Percentiles rank a stretch among this genome's conserved stretches.
These are phyloP conservation scores for Trichopria drosophilae DNA, from an alignment of 2,888 invertebrate species.

Conservation along the genomic window DNA sequence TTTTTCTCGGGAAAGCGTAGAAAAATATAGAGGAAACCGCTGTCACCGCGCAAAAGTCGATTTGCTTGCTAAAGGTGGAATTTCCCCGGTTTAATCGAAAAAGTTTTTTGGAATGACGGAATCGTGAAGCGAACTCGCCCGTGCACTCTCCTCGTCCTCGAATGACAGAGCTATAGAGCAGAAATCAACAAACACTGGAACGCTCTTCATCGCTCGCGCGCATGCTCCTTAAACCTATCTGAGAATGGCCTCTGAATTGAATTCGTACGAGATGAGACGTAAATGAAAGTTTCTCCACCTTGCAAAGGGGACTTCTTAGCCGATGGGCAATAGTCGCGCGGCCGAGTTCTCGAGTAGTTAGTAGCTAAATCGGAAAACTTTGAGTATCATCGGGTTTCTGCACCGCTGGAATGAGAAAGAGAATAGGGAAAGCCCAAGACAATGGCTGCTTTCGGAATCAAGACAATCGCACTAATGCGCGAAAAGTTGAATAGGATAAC, in stretches of 20 bases:
- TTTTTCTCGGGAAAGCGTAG: too few species aligned
- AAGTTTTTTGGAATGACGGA: slow-evolving; percentile 27
- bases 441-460: too few species aligned
- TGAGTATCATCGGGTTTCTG: slow-evolving; percentile 24
- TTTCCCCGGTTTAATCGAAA: slow-evolving; percentile 35
- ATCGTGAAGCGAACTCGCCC: slow-evolving; percentile 16
- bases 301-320: background rate
- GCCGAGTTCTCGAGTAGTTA: slow-evolving; percentile 27
- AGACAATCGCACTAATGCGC: too few species aligned
- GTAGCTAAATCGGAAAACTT: slow-evolving; percentile 38
- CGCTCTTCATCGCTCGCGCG: background rate
- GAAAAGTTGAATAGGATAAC: too few species aligned
- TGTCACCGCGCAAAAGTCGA: slow-evolving; percentile 19
- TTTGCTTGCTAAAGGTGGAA: slow-evolving; percentile 15
- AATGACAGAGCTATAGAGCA: slow-evolving; percentile 21
- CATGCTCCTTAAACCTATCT: too few species aligned
- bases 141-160: slow-evolving; percentile 17
- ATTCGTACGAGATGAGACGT: slow-evolving; percentile 1
- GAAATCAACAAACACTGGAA: slow-evolving; percentile 2
- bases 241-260: too few species aligned
- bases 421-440: slow-evolving; percentile 3
- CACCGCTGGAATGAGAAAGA: too few species aligned
- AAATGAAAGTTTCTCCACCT: background rate
- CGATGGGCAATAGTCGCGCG: slow-evolving; percentile 27
- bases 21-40: too few species aligned